Evolutionary conservation across 2,888 invertebrate genomes (phyloP), one percentile per base, ranked within the genome.

Genomic region (Micropterix aruncella): DNA sequence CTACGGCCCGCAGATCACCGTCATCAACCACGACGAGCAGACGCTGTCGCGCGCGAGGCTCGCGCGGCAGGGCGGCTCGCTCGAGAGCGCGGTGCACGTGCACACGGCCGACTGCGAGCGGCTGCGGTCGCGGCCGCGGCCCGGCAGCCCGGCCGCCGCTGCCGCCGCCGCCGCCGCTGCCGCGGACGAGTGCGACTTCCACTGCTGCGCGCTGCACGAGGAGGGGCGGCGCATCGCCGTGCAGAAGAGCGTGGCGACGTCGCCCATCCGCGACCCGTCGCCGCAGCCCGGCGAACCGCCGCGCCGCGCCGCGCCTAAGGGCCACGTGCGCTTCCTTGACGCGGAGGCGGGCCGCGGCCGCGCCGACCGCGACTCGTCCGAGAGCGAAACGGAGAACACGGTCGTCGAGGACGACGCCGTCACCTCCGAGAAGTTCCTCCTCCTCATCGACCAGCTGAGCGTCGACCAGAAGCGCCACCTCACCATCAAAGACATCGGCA

Each of bases 401-500:
- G 83, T 90, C 55, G 83, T 90, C 74, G 90, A 91, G 66, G 91
- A 91, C 70, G 90, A 90, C 63, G 81, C 83, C 56, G 79, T 85
- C 60, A 87, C 89, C 55, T 85, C 89, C 53, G 90, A 90, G 66
- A 91, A 92, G 72, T 91, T 92, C 73, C 80, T 93, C 60, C 74
- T 93, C 60, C 79, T 93, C 55, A 90, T 91, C 64, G 93, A 93
- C 68, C 92, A 92, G 67, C 75, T 92, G 53, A 90, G 89, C 60
- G 86, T 89, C 56, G 90, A 92, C 61, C 90, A 91, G 69, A 91
- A 90, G 65, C 80, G 87, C 50, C 91, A 91, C 61, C 79, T 93
- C 54, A 89, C 86, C 62, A 90, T 93, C 68, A 92, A 92, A 66
- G 93, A 93, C 65, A 92, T 93, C 66, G 93, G 93, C 53, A 89